Conservation (phyloP, 92 coral and sea anemone genomes). For the Bergia puertoricense region DNA sequence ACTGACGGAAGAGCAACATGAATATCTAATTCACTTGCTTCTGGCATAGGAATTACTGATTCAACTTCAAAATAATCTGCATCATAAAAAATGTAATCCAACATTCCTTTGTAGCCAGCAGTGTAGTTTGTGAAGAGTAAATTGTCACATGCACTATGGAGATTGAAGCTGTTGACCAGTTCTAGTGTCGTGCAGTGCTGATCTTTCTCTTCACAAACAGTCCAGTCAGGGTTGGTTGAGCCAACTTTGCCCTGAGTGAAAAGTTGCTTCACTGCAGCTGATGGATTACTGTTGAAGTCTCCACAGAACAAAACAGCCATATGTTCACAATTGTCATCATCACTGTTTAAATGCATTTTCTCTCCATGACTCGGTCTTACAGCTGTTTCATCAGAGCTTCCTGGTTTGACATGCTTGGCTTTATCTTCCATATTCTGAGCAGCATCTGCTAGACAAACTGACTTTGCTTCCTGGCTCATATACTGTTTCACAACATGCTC, state of each 20-base stretch:
- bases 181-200: slow-evolving; percentile 66
- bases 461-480: background rate
- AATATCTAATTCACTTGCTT: slow-evolving; percentile 69
- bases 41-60: slow-evolving; percentile 89
- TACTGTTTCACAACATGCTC: slow-evolving; percentile 59
- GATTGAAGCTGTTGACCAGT: slow-evolving; percentile 61
- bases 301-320: slow-evolving; percentile 90
- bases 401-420: background rate
- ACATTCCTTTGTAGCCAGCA: slow-evolving; percentile 77
- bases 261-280: slow-evolving; percentile 69
- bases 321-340: slow-evolving; percentile 1
- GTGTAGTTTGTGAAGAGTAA: slow-evolving; percentile 87
- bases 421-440: background rate
- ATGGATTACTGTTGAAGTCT: slow-evolving; percentile 89
- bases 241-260: slow-evolving; percentile 62
- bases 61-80: slow-evolving; percentile 66
- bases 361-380: background rate
- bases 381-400: background rate
- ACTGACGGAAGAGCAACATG: slow-evolving; percentile 92
- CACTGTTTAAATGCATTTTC: background rate
- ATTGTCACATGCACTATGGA: slow-evolving; percentile 76
- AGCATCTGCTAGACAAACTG: background rate
- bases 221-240: slow-evolving; percentile 81
- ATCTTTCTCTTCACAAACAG: slow-evolving; percentile 69
- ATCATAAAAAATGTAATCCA: slow-evolving; percentile 90